phyloP scores from a whole-genome alignment of 2,113 vertebrate species.

The Labeo catla region DNA sequence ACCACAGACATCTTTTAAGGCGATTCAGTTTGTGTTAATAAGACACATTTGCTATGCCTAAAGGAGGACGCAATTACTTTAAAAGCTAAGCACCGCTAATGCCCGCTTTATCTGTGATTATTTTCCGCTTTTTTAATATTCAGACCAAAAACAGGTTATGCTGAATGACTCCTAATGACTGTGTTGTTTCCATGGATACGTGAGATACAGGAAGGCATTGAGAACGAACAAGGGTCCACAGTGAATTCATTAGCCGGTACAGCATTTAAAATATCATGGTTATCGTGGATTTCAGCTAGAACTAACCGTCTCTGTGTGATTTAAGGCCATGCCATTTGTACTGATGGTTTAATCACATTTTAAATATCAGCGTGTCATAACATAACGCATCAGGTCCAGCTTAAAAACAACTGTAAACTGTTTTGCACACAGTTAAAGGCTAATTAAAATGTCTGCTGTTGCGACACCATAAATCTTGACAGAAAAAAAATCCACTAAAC shows the following conservation, averaged over 20 bases:
- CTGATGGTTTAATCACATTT: neutral
- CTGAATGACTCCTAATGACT: slow-evolving; percentile 53
- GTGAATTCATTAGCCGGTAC: slow-evolving; percentile 48
- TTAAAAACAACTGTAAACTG: neutral
- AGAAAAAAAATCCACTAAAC: slow-evolving; percentile 13
- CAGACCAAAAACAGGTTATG: slow-evolving; percentile 51
- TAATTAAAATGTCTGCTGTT: neutral
- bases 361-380: neutral
- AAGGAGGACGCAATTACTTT: slow-evolving; percentile 53
- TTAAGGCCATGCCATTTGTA: neutral
- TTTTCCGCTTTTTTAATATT: slow-evolving; percentile 49
- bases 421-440: slow-evolving; percentile 19
- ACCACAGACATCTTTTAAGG: slow-evolving; percentile 34
- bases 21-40: slow-evolving; percentile 47
- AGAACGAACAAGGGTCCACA: slow-evolving; percentile 27
- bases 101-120: slow-evolving; percentile 47
- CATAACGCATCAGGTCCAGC: neutral
- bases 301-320: neutral
- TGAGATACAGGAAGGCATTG: slow-evolving; percentile 50
- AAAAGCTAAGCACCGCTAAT: slow-evolving; percentile 51
- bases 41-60: slow-evolving; percentile 39
- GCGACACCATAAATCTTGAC: neutral
- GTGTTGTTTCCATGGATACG: slow-evolving; percentile 64
- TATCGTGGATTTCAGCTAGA: slow-evolving; percentile 21
- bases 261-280: slow-evolving; percentile 30